Base-by-base conservation (phyloP, 2,113 vertebrate genomes). In the Formicarius rufipectus region DNA sequence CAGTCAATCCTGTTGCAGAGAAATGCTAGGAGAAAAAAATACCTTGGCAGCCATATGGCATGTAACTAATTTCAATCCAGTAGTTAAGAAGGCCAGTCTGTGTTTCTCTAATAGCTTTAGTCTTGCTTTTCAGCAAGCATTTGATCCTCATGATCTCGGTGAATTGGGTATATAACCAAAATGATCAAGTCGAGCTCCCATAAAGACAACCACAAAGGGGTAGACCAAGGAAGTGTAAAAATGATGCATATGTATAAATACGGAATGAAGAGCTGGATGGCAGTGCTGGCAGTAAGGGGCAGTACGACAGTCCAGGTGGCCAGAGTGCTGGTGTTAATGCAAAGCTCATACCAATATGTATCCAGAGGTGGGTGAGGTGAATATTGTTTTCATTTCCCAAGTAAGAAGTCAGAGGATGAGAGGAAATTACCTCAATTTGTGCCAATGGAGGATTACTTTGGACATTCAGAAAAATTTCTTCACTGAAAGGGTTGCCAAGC, bases 371-470 rank as follows among this genome's bases (percentile, higher is more conserved):
- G 4, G 24, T 22, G 55, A 49, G 10, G 31, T 44, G 19, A 49
- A 28, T 25, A 12, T 17, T 0, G 0, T 7, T 42, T 62, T 55
- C 40, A 69, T 62, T 53, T 50, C 27, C 23, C 22, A 30, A 50
- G 27, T 56, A 12, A 55, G 5, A 39, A 62, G 23, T 50, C 22
- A 81, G 28, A 81, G 47, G 35, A 56, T 75, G 55, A 68, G 40
- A 42, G 12, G 22, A 80, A 75, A 42, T 6, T 11, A 4, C 22
- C 45, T 42, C 53, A 35, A 3, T 31, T 55, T 60, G 25, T 40
- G 30, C 82, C 35, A 44, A 19, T 6, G 19, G 13, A 68, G 11
- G 35, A n/a, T 81, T 68, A 68, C 19, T 49, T 14, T n/a, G 14
- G 15, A 21, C 44, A n/a, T 55, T 42, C 42, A 49, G 47, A 56